Percentiles rank a stretch among this genome's conserved stretches.
Evolutionary conservation across 2,113 vertebrate genomes (phyloP).

Genomic region (Bambusicola thoracicus): DNA sequence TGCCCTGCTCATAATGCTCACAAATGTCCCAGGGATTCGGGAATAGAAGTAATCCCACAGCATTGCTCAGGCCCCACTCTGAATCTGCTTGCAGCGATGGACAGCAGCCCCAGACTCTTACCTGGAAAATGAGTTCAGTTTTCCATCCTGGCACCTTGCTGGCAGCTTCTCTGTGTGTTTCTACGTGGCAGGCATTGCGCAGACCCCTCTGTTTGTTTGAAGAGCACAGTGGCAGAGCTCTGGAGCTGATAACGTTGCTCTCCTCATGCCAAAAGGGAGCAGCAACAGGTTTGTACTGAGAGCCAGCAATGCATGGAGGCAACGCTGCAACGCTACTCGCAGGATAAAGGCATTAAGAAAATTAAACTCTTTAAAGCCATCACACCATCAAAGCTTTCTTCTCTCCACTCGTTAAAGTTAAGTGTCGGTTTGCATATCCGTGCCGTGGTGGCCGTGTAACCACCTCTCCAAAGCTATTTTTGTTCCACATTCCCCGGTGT

Average conservation of each 20-base stretch:
- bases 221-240: neutral
- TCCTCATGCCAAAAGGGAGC: neutral
- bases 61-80: neutral
- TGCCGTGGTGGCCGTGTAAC: conserved; percentile 20
- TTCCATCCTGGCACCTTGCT: fast-evolving
- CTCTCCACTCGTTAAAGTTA: neutral
- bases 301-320: neutral
- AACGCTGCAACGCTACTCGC: neutral
- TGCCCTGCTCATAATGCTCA: neutral
- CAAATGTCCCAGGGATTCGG: fast-evolving
- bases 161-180: fast-evolving
- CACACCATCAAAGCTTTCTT: conserved; percentile 43
- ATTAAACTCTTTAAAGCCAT: neutral
- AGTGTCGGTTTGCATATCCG: conserved; percentile 19
- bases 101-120: neutral
- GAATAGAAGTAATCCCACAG: neutral
- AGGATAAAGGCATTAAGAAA: conserved; percentile 14
- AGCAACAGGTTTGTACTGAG: conserved; percentile 13
- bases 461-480: conserved; percentile 38
- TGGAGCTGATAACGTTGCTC: neutral
- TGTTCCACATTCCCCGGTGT: neutral
- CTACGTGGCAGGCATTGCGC: neutral
- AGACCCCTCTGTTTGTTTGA: neutral
- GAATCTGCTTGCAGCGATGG: neutral
- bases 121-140: neutral